These are phyloP conservation scores for Oscheius onirici DNA, from an alignment of 2,888 invertebrate species.

Conservation along the genomic window DNA sequence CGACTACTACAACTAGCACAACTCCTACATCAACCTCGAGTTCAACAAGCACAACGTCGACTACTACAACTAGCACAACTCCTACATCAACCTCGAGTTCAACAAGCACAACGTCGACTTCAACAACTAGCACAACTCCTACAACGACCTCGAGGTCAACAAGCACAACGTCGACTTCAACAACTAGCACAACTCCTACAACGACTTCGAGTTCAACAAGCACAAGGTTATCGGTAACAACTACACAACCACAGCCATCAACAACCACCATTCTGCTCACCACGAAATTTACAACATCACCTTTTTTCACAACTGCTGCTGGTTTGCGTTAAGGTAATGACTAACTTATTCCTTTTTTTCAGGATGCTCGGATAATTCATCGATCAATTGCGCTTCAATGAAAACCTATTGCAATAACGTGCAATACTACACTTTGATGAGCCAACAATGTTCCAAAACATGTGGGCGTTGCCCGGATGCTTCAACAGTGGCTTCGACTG, in stretches of 20 bases:
- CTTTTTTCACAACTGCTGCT: background rate
- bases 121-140: no score
- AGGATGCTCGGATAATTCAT: constrained; percentile 9
- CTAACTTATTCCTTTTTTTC: background rate
- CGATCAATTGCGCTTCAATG: background rate
- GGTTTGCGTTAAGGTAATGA: background rate
- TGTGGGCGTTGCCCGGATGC: background rate
- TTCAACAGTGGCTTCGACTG: background rate
- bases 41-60: constrained; percentile 5
- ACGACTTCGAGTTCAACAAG: no score
- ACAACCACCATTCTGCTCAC: no score
- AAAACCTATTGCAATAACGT: background rate
- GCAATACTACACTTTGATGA: background rate
- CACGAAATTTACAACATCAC: no score
- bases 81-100: no score
- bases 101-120: no score
- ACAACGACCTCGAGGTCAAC: no score
- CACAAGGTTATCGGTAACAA: background rate
- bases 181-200: no score
- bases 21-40: constrained; percentile 3
- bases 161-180: no score
- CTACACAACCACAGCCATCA: no score
- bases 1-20: constrained; percentile 3
- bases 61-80: background rate
- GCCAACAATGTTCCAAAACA: background rate